Base-by-base conservation (phyloP, 2,113 vertebrate species). In the Bathybates hornii region DNA sequence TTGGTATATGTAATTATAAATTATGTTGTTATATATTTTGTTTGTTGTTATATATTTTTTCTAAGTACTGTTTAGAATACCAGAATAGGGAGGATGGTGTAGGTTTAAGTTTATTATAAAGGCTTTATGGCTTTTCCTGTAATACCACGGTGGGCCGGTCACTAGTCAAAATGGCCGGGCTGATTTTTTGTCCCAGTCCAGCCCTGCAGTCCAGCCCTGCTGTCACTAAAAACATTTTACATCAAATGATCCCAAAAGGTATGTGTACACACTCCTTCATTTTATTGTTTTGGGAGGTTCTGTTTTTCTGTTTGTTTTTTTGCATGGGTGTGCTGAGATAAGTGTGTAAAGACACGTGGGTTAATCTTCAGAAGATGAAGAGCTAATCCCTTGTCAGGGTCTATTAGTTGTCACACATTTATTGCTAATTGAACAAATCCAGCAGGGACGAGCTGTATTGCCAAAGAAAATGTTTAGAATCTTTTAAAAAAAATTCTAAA, bases 351-450 rank as follows among this genome's bases (percentile, higher is more conserved):
- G n/a, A 80, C 84, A 94, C 82, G 87, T 94, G 38, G 90, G 94
- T 91, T 96, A 94, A 95, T 92, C 93, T 91, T 85, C 54, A 89
- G 85, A 66, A 38, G 92, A 83, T 66, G 82, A 91, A 61, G 89
- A 57, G 87, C 81, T 94, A 92, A 96, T 94, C 95, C 90, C 91
- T 87, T 91, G 93, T 92, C 90, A 94, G 68, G 80, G 11, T 68
- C 68, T 52, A 94, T 95, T 94, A 94, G 85, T 61, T 82, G 59
- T 36, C 54, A 86, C 82, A 63, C 50, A 50, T 52, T 68, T 41
- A 68, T 38, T 43, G 34, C 68, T 89, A 90, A 95, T 85, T 90
- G 83, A 89, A 73, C 43, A 89, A 93, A 94, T 92, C 90, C 91
- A 83, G 54, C 24, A 41, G 83, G 21, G 32, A 3, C 29, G 54